Percentiles rank a stretch among this genome's conserved stretches.
These are phyloP conservation scores for Stigmatopora nigra DNA, from an alignment of 2,113 vertebrate genomes.

Conservation along the genomic window DNA sequence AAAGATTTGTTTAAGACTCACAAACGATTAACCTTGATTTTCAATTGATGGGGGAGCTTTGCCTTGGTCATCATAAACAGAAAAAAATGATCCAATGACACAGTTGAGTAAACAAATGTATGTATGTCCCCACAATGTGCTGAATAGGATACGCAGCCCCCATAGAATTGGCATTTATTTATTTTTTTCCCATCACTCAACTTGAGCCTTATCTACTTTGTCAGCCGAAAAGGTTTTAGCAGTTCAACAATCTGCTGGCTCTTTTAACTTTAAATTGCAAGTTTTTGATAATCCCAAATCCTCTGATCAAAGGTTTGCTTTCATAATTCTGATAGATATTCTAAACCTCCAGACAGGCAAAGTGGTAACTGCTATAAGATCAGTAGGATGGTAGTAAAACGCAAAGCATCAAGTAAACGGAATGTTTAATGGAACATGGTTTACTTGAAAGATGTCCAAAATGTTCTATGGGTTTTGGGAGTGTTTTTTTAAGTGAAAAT, in stretches of 20 bases:
- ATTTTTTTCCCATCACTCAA: slow-evolving; percentile 27
- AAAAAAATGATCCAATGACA: background rate
- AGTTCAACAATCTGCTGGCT: slow-evolving; percentile 48
- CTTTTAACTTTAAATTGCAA: slow-evolving; percentile 59
- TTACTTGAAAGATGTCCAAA: slow-evolving; percentile 14
- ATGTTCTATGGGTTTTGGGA: slow-evolving; percentile 1
- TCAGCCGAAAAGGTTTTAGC: slow-evolving; percentile 54
- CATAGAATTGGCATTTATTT: slow-evolving; percentile 18
- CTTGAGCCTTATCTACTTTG: slow-evolving; percentile 59
- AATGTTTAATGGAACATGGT: slow-evolving; percentile 20
- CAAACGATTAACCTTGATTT: background rate
- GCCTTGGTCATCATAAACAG: background rate
- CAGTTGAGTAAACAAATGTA: slow-evolving; percentile 2
- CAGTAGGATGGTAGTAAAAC: slow-evolving; percentile 23
- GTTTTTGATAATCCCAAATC: slow-evolving; percentile 61
- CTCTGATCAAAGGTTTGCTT: slow-evolving; percentile 59
- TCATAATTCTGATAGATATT: slow-evolving; percentile 53
- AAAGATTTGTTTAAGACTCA: slow-evolving; percentile 28
- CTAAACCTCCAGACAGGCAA: slow-evolving; percentile 42
- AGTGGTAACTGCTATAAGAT: slow-evolving; percentile 36
- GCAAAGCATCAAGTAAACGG: slow-evolving; percentile 15
- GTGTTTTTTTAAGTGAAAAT: background rate
- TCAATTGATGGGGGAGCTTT: background rate
- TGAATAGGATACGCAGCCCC: background rate
- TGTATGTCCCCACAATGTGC: background rate